Evolutionary conservation across 2,888 invertebrate genomes (phyloP), one percentile per base, ranked within the genome.

Genomic region (Idaea biselata): DNA sequence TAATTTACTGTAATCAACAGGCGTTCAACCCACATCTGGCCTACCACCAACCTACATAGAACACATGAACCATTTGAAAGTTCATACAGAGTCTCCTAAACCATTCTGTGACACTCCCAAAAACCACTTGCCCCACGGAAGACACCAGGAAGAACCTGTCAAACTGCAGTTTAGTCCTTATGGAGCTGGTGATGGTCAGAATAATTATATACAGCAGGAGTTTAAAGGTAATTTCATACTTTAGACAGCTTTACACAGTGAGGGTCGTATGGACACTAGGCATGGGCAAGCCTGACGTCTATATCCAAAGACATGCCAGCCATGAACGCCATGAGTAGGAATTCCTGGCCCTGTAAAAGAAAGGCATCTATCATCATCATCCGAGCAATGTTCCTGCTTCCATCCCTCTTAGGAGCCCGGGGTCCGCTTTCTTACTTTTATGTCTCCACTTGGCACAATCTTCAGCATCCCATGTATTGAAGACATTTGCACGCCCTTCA

Each of bases 131-230:
- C 73, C 79, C 33, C 83, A 84, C 54, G 67, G 79, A 54, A 75
- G 81, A 44, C 82, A 75, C 59, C 83, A 84, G 44, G 88, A 88
- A 33, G 89, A 91, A n/a, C 73, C 75, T 0, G 68, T 82, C 1
- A 88, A 88, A 71, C 69, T 82, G 2, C 78, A 81, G 32, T 89
- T 81, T 63, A 90, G 82, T 65, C 86, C 89, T 0, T 89, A 85
- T 75, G 91, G 86, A 18, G 91, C 87, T 68, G 91, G 92, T 6
- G 92, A 91, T 82, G 88, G 88, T n/a, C 90, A 89, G 63, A 91
- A 87, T 66, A 80, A 88, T 73, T 89, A 82, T 67, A 88, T 76
- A 69, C 87, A 83, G 64, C 90, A 87, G 66, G 89, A 91, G 18
- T 84, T 77, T 56, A 83, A 82, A 86, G 91, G 91, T 89, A 70